Evolutionary conservation across 2,797 vertebrate species (phyloP).

Genomic region (Acomys russatus): DNA sequence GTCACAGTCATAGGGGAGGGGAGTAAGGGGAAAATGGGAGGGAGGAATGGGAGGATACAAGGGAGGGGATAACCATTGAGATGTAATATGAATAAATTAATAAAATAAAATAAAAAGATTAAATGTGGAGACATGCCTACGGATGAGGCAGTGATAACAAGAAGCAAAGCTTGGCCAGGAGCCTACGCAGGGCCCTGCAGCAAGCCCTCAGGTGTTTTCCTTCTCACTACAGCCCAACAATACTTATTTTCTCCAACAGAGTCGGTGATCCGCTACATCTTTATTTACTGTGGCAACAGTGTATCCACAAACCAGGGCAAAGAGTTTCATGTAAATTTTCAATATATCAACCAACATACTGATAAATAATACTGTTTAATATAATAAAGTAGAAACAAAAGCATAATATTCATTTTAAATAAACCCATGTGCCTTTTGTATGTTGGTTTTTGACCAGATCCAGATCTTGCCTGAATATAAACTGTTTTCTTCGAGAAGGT

Average conservation of each 20-base stretch:
- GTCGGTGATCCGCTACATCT: conserved; percentile 50
- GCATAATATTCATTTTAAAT: conserved; percentile 37
- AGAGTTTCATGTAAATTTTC: conserved; percentile 20
- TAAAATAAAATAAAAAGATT: no score
- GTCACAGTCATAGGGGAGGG: no score
- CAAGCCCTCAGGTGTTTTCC: conserved; percentile 17
- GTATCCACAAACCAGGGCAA: conserved; percentile 27
- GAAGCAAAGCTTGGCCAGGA: background rate
- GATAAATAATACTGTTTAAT: background rate
- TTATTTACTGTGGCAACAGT: conserved; percentile 45
- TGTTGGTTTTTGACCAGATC: background rate
- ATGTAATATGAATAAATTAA: no score
- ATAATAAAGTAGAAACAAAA: background rate
- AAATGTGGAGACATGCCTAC: conserved; percentile 31
- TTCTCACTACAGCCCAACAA: background rate
- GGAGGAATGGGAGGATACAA: no score
- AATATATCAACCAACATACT: background rate
- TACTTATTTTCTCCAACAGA: conserved; percentile 42
- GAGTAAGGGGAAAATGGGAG: no score
- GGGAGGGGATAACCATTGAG: no score
- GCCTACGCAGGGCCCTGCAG: background rate
- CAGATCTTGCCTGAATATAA: conserved; percentile 40
- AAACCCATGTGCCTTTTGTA: background rate
- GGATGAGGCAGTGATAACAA: background rate
- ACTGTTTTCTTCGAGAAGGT: conserved; percentile 53